Evolutionary conservation across 1,140 invertebrate species (phyloP), one percentile per base, ranked within the genome.

Genomic region (Rhagoletis zephyria): DNA sequence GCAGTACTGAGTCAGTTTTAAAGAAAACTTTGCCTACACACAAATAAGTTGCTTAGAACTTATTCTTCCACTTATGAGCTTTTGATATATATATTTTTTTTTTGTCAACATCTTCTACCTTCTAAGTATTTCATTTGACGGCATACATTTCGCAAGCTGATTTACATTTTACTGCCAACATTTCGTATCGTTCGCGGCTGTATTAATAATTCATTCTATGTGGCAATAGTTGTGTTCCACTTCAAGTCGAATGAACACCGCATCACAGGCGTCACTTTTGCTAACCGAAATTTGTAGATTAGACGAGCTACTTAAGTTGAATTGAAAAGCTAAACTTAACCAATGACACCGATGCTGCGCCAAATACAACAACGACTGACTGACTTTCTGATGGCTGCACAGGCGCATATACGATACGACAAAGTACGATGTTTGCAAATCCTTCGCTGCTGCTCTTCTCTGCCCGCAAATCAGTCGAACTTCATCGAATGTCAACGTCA

Each of bases 241-340:
- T 42, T 67, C 64, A 16, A 16, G 5, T 4, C 12, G n/a, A n/a
- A n/a, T n/a, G n/a, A n/a, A n/a, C 30, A 48, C 16, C 7, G 45
- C 48, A 30, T 4, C 48, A 19, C n/a, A 56, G 56, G n/a, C 51
- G 14, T 51, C 45, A 16, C 70, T 74, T 74, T 74, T 74, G 42
- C 70, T 4, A 48, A 51, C 14, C 4, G 42, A 77, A 51, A 77
- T 59, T 81, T 19, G 48, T 81, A 81, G 48, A 81, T 56, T 81
- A 56, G 48, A 81, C 74, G 74, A 81, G 51, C 16, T 81, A 42
- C 5, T 7, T 30, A 30, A 30, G 45, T 12, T 81, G 48, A 81
- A 81, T 19, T 81, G 48, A 81, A 56, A 59, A 56, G 45, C 48
- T 81, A 81, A 81, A 81, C 74, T 81, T 56, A 81, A 81, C 74